A percentile compares a stretch with the other conserved stretches of the same genome.
phyloP scores from a whole-genome alignment of 2,888 invertebrate species.

The Polymixis flavicincta region DNA sequence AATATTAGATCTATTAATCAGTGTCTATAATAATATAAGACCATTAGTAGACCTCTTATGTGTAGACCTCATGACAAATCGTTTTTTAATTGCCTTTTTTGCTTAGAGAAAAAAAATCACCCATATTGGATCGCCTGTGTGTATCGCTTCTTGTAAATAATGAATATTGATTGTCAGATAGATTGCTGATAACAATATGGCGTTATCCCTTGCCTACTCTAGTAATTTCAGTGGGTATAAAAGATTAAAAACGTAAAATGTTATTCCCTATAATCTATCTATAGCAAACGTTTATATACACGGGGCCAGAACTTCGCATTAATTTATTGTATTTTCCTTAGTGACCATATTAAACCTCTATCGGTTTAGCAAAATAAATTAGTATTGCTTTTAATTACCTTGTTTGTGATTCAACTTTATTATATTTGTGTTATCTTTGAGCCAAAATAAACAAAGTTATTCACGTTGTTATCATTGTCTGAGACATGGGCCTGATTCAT shows the following conservation, averaged over 20 bases:
- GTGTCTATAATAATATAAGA: background rate
- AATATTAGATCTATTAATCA: conserved; percentile 28
- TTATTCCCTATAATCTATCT: background rate
- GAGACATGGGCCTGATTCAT: conserved; percentile 45
- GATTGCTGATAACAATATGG: conserved; percentile 8
- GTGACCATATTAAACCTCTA: background rate
- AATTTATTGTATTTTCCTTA: conserved; percentile 32
- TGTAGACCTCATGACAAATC: conserved; percentile 9
- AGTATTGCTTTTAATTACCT: background rate
- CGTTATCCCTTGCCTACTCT: background rate
- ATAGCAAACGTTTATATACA: background rate
- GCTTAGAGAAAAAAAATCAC: background rate
- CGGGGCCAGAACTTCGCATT: conserved; percentile 14
- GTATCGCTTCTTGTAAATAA: background rate
- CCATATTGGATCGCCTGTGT: background rate
- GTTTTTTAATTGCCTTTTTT: conserved; percentile 26
- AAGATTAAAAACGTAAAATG: background rate
- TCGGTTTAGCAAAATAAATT: conserved; percentile 8
- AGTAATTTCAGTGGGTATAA: background rate
- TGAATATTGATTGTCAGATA: conserved; percentile 1
- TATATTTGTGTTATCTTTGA: conserved; percentile 1
- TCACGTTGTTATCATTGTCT: background rate
- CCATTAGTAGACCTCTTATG: conserved; percentile 14
- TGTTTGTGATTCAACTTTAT: conserved; percentile 11
- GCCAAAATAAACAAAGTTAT: conserved; percentile 26